phyloP scores from a whole-genome alignment of 2,797 vertebrate species.

The Avahi laniger region DNA sequence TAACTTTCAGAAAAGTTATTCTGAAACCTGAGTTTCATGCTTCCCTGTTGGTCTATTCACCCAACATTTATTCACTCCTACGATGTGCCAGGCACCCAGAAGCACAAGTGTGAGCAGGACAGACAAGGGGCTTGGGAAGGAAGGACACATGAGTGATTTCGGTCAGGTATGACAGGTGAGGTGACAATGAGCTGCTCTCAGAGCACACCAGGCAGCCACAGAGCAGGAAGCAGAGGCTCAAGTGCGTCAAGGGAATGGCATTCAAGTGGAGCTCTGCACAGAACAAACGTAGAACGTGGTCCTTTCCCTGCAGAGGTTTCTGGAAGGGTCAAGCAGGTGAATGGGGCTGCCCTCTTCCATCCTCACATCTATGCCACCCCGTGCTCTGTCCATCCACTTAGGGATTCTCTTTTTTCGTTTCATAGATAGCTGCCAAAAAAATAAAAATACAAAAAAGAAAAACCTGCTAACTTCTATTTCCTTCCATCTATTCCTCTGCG shows the following conservation, averaged over 20 bases:
- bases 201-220: neutral
- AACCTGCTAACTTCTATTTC: neutral
- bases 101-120: neutral
- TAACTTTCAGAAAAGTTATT: neutral
- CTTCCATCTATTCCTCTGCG: neutral
- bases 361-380: neutral
- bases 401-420: neutral
- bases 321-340: neutral
- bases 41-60: neutral
- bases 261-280: neutral
- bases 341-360: rapidly evolving
- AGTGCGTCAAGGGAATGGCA: neutral
- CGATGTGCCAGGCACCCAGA: neutral
- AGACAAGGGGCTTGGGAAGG: neutral
- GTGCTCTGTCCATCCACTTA: neutral
- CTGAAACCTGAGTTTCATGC: neutral
- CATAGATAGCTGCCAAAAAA: neutral
- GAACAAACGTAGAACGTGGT: rapidly evolving
- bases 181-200: rapidly evolving
- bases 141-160: rapidly evolving
- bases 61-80: neutral
- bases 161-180: rapidly evolving
- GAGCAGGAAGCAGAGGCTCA: neutral
- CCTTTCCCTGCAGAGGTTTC: neutral
- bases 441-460: neutral